Conservation (phyloP, 2,797 vertebrate genomes). For the Phataginus tricuspis region DNA sequence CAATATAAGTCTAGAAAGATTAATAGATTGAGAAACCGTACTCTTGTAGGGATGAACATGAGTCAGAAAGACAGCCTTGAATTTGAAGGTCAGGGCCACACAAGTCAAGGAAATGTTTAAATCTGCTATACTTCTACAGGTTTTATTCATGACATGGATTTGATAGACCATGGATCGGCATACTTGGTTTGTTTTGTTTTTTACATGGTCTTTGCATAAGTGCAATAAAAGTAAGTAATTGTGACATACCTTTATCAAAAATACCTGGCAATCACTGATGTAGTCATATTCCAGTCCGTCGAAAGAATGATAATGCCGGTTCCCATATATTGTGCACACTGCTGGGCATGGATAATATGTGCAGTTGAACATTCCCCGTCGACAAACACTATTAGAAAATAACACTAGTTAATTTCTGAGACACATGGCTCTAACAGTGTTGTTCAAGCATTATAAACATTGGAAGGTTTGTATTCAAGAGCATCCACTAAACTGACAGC, state of each 20-base stretch:
- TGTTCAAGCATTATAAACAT: background rate
- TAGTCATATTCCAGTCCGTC: slow-evolving; percentile 98
- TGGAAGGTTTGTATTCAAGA: background rate
- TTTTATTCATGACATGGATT: background rate
- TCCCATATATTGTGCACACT: slow-evolving; percentile 96
- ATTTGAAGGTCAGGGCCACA: background rate
- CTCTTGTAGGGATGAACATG: background rate
- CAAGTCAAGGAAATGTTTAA: background rate
- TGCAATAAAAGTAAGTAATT: background rate
- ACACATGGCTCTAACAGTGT: background rate
- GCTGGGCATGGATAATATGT: slow-evolving; percentile 96
- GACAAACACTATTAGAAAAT: slow-evolving; percentile 90
- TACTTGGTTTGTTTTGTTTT: background rate
- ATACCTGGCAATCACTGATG: slow-evolving; percentile 96
- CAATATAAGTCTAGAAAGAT: background rate
- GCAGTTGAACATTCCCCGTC: slow-evolving; percentile 96
- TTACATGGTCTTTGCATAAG: background rate
- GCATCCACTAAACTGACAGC: background rate
- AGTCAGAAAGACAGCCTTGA: background rate
- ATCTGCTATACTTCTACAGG: background rate
- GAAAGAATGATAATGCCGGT: slow-evolving; percentile 97
- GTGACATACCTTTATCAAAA: slow-evolving; percentile 93
- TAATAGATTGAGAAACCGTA: background rate
- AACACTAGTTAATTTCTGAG: slow-evolving; percentile 21
- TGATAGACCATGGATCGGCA: background rate